A percentile compares a stretch with the other conserved stretches of the same genome.
Conservation (phyloP, 2,113 vertebrate genomes). For the Seriola dumerili region DNA sequence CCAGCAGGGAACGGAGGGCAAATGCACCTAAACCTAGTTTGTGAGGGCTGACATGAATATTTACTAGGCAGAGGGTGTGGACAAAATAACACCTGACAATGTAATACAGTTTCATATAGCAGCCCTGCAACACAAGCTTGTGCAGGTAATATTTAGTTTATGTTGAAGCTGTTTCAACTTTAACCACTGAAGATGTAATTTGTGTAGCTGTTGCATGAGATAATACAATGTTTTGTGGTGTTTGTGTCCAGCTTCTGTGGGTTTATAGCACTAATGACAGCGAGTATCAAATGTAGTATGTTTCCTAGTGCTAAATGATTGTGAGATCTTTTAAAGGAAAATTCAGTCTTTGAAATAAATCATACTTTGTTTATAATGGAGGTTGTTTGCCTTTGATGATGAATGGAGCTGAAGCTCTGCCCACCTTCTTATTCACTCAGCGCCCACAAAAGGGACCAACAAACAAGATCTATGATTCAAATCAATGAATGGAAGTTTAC, state of each 20-base stretch:
- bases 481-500: conserved; percentile 30
- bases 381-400: conserved; percentile 43
- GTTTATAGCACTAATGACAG: not conserved
- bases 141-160: not conserved
- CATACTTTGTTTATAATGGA: not conserved
- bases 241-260: not conserved
- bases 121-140: not conserved
- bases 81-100: not conserved
- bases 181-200: not conserved
- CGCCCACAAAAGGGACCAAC: not conserved
- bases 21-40: not conserved
- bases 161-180: not conserved
- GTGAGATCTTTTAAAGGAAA: not conserved
- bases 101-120: not conserved
- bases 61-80: not conserved
- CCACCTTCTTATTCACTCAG: not conserved
- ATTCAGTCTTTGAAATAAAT: not conserved
- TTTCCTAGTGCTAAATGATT: not conserved
- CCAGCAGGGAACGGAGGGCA: not conserved
- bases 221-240: not conserved
- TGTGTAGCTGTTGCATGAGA: not conserved
- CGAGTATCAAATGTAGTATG: not conserved
- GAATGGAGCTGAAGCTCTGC: conserved; percentile 5
- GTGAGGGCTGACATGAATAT: not conserved
- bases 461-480: not conserved